Evolutionary conservation across 2,797 vertebrate species (phyloP).

Genomic region (Bradypodion ventrale): DNA sequence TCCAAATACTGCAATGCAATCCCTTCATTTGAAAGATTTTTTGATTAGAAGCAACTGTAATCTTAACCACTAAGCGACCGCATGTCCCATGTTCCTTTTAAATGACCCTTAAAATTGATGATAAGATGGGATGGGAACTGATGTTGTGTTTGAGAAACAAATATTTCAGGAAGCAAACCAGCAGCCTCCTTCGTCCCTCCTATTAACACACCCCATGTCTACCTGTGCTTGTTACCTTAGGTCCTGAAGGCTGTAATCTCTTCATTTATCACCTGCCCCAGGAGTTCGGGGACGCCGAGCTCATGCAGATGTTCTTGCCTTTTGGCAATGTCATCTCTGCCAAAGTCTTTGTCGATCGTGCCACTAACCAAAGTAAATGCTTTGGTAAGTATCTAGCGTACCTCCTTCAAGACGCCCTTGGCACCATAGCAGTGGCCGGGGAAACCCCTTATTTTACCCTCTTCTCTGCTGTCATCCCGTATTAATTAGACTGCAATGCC

Average conservation of each 20-base stretch:
- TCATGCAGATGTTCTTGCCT: conserved; percentile 83
- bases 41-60: too few relatives aligned
- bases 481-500: too few relatives aligned
- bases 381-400: conserved; percentile 71
- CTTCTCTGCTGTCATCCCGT: too few relatives aligned
- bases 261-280: conserved; percentile 86
- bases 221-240: conserved; percentile 63
- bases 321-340: conserved; percentile 83
- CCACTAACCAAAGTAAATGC: conserved; percentile 85
- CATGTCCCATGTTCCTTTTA: background rate
- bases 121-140: background rate
- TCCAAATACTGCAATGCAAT: background rate
- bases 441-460: too few relatives aligned
- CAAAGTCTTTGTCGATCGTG: conserved; percentile 84
- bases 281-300: conserved; percentile 82
- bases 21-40: background rate
- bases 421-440: too few relatives aligned
- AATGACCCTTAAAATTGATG: background rate
- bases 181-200: background rate
- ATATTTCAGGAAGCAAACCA: background rate
- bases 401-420: background rate
- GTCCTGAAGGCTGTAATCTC: conserved; percentile 82
- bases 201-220: background rate
- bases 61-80: too few relatives aligned
- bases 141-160: background rate